Evolutionary conservation across 2,888 invertebrate species (phyloP), one percentile per base, ranked within the genome.

Genomic region (Ectemnius lituratus): DNA sequence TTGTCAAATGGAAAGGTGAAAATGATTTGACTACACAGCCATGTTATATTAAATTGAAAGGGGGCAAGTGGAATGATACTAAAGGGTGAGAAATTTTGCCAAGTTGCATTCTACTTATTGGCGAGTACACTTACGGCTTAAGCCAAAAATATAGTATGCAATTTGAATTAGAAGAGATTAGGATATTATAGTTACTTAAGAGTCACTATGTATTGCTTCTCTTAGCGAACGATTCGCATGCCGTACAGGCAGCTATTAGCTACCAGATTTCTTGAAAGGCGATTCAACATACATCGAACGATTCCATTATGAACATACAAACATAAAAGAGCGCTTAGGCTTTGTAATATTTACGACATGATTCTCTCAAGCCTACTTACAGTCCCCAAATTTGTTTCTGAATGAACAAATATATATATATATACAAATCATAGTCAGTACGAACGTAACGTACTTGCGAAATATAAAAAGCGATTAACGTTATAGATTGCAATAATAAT

Each of bases 181-280:
- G 56, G 58, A 58, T 70, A 58, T 68, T 56, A 49, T 18, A 52
- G 72, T 73, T 47, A 71, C 49, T 63, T 78, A 83, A 52, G 45
- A 78, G 60, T 70, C 52, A 61, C 73, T 82, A 76, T 18, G 62
- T 83, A 83, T 83, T 84, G 84, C 84, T 83, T 82, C 28, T 52
- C 52, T 76, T 23, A 67, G 37, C 64, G 67, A 82, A 57, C 65
- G 49, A 71, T 60, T 52, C 61, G 58, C 58, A 60, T 56, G 27
- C 27, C 13, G 49, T 57, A 52, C 68, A 70, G 62, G 67, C 23
- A 23, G 23, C 23, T 23, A n/a, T 23, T 23, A 23, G 23, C 23
- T 23, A 23, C 76, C 63, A 23, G 58, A 64, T 70, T 68, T 52
- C 49, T 46, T 59, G 65, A 66, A 82, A 71, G 68, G 60, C 45